These are phyloP conservation scores for Lacanobia oleracea DNA, from an alignment of 2,888 invertebrate species.

Conservation along the genomic window DNA sequence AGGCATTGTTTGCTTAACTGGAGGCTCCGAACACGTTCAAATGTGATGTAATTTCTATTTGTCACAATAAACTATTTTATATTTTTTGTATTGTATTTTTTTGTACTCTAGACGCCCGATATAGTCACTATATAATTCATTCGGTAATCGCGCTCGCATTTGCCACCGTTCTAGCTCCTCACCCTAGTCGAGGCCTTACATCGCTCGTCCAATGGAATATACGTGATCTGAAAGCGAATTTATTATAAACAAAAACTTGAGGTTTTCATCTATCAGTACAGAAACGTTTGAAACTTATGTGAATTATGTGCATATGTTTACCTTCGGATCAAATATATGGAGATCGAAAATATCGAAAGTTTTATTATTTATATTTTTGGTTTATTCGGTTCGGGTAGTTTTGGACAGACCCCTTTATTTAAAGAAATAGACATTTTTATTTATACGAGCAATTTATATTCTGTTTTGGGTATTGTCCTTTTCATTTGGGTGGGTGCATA, in stretches of 20 bases:
- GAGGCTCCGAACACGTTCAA: too few relatives aligned
- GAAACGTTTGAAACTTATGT: constrained; percentile 51
- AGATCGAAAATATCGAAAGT: constrained; percentile 48
- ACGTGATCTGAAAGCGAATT: constrained; percentile 80
- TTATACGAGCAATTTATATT: constrained; percentile 36
- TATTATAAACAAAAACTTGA: constrained; percentile 74
- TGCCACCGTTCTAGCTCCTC: neutral
- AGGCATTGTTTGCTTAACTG: too few relatives aligned
- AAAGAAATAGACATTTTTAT: constrained; percentile 26
- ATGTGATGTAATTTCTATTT: too few relatives aligned
- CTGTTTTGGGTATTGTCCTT: neutral
- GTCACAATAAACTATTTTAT: too few relatives aligned
- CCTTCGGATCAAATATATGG: constrained; percentile 50
- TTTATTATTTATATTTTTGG: constrained; percentile 45
- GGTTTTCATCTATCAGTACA: constrained; percentile 64
- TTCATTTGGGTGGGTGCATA: neutral
- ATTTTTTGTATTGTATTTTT: too few relatives aligned
- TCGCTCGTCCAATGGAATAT: constrained; percentile 76
- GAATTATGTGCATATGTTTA: constrained; percentile 63
- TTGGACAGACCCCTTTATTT: constrained; percentile 11
- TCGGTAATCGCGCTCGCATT: neutral
- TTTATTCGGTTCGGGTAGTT: neutral
- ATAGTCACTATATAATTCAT: neutral
- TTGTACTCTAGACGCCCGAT: neutral
- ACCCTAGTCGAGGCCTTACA: constrained; percentile 18